Evolutionary conservation across 1,140 invertebrate genomes (phyloP).

Genomic region (Neoseiulus cucumeris): DNA sequence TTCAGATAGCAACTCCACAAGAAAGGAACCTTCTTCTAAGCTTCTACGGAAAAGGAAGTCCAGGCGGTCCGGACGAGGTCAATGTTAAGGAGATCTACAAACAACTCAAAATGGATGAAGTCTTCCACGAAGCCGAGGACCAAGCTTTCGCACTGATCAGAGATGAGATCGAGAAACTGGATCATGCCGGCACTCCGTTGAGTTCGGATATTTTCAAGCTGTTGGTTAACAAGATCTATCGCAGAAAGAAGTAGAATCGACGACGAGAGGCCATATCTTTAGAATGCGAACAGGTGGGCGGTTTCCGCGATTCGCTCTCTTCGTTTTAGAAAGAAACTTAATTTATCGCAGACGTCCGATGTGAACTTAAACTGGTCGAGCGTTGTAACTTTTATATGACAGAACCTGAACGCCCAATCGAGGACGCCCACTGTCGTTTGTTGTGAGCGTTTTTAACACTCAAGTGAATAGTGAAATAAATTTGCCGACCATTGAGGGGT

Average conservation of each 20-base stretch:
- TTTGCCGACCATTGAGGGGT: too few species aligned
- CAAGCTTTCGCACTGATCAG: background rate
- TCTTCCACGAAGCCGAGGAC: background rate
- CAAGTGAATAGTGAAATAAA: too few species aligned
- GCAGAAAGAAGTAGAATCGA: background rate
- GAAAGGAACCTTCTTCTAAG: constrained; percentile 21
- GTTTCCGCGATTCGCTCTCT: background rate
- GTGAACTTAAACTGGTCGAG: too few species aligned
- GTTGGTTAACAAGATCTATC: background rate
- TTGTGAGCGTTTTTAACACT: too few species aligned
- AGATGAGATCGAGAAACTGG: background rate
- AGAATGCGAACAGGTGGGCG: too few species aligned
- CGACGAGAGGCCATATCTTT: too few species aligned
- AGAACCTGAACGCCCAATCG: too few species aligned
- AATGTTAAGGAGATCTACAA: constrained; percentile 57
- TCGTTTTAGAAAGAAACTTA: background rate
- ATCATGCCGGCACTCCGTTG: background rate
- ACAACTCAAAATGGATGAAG: constrained; percentile 33
- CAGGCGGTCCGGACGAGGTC: constrained; percentile 35
- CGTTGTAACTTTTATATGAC: too few species aligned
- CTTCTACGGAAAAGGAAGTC: constrained; percentile 4
- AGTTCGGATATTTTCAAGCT: background rate
- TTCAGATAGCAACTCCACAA: constrained; percentile 24
- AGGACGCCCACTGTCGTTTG: too few species aligned
- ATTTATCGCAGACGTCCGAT: too few species aligned